phyloP scores from a whole-genome alignment of 2,888 invertebrate species.

The Apotomis turbidana region DNA sequence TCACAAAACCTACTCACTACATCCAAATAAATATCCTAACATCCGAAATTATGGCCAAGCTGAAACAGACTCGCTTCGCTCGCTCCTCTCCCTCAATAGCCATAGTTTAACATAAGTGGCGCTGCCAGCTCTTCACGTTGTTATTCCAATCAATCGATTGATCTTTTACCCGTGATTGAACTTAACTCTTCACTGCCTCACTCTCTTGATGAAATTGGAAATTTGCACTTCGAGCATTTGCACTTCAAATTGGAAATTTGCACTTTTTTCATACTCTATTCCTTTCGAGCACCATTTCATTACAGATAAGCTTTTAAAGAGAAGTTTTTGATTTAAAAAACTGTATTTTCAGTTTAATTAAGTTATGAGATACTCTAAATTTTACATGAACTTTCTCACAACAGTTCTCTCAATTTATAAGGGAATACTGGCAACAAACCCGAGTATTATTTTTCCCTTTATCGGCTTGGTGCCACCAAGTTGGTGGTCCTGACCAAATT shows the following conservation, averaged over 20 bases:
- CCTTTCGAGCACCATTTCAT: not conserved
- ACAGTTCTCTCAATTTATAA: too few relatives aligned
- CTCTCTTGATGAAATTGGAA: constrained; percentile 2
- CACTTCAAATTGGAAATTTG: not conserved
- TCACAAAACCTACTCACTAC: too few relatives aligned
- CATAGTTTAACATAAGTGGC: not conserved
- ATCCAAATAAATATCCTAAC: too few relatives aligned
- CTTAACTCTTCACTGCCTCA: not conserved
- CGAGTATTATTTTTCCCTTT: too few relatives aligned
- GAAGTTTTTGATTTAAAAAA: not conserved
- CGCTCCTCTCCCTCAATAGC: too few relatives aligned
- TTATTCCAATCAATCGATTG: constrained; percentile 6
- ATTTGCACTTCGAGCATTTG: not conserved
- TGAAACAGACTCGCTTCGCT: too few relatives aligned
- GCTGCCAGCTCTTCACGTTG: not conserved
- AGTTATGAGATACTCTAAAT: not conserved
- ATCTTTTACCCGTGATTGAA: constrained; percentile 12
- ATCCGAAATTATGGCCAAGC: too few relatives aligned
- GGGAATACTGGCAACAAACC: too few relatives aligned
- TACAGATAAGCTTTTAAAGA: not conserved
- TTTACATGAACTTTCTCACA: too few relatives aligned
- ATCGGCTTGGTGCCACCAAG: too few relatives aligned
- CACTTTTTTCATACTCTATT: not conserved
- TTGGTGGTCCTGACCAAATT: too few relatives aligned
- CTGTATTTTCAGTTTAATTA: not conserved